Conservation (phyloP, 2,888 invertebrate species). For the Ormyrus pomaceus region DNA sequence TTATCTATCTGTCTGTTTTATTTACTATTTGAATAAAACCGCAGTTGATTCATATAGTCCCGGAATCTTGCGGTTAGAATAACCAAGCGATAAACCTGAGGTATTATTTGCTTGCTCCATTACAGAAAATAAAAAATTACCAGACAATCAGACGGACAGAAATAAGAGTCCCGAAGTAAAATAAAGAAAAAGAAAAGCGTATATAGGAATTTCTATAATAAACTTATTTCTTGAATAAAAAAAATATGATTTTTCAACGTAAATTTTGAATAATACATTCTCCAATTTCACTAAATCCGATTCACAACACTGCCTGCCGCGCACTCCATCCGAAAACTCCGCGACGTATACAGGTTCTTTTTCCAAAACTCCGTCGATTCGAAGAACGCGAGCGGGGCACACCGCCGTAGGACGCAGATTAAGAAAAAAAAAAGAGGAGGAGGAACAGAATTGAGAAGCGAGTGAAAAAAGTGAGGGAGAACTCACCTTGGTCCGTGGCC, state of each 20-base stretch:
- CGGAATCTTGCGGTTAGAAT: neutral
- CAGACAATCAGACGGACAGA: neutral
- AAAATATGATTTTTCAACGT: too few species aligned
- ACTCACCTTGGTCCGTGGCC: constrained; percentile 77
- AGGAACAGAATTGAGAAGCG: neutral
- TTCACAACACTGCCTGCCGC: too few species aligned
- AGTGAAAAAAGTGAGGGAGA: neutral
- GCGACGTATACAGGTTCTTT: too few species aligned
- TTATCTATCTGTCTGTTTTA: too few species aligned
- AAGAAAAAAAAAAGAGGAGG: neutral
- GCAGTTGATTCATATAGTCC: neutral
- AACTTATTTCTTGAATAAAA: too few species aligned
- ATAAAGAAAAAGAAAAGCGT: neutral
- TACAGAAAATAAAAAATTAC: neutral
- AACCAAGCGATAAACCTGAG: constrained; percentile 12
- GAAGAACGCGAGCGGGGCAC: too few species aligned
- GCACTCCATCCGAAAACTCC: too few species aligned
- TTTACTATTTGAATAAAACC: neutral
- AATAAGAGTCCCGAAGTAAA: neutral
- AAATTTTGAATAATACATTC: too few species aligned
- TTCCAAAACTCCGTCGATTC: too few species aligned
- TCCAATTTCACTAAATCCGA: too few species aligned
- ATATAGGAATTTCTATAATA: too few species aligned
- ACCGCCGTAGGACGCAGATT: neutral
- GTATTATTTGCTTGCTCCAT: neutral